Base-by-base conservation (phyloP, 2,797 vertebrate species). In the Brotula barbata region DNA sequence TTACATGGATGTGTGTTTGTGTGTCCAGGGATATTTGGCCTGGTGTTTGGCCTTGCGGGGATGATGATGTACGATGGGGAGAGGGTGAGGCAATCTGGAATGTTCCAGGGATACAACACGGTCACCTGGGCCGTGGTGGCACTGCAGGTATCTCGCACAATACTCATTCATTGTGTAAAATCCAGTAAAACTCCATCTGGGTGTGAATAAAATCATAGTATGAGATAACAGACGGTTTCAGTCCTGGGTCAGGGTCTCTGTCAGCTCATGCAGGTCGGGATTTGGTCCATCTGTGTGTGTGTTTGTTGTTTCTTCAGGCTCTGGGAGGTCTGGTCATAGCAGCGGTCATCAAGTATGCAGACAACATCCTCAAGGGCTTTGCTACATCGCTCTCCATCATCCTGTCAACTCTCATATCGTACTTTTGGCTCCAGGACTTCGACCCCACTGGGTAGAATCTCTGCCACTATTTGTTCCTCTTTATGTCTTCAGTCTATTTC, bases 321-420 rank as follows among this genome's bases (percentile, higher is more conserved):
- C 92, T 99, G 66, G 97, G 97, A 41, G 97, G 97, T 51, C 92
- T 99, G 77, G 95, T 99, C 72, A 94, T 99, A 81, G 97, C 96
- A 56, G 96, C 96, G 69, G 97, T 99, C 85, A 99, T 99, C 89
- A 99, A 99, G 87, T 99, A 99, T 13, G 97, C 97, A 0, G 97
- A 99, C 90, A 99, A 99, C 83, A 99, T 99, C 86, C 93, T 99
- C 80, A 99, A 99, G 89, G 96, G 97, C 80, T 99, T 99, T 46
- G 96, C 97, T 23, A 98, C 97, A 4, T 99, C 97, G 21, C 92
- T 99, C 58, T 99, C 97, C 71, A 99, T 99, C 89, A 98, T 99
- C 90, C 89, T 99, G 76, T 99, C 95, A 51, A 98, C 97, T 1
- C 45, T 99, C 21, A 99, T 99, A 81, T 99, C 97, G 12, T 99